Evolutionary conservation across 1,140 invertebrate species (phyloP), one percentile per base, ranked within the genome.

Genomic region (Leptoteleia sp.): DNA sequence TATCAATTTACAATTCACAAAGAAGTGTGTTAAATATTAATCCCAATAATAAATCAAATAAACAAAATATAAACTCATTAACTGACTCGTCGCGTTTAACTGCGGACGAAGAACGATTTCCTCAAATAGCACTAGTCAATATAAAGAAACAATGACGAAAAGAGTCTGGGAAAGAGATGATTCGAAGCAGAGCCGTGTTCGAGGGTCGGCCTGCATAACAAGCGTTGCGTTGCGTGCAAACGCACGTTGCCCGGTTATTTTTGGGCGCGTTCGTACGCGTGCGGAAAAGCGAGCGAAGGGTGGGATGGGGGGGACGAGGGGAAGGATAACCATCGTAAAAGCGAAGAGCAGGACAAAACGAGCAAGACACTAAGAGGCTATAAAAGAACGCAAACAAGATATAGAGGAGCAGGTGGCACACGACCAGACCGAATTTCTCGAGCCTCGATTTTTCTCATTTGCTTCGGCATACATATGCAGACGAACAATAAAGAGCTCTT

Each of bases 371-470:
- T 68, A 73, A 68, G 62, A 79, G 62, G 55, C 68, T 65, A 73
- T 79, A 79, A 79, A 79, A 79, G 76, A 72, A 67, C 68, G 45
- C 62, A 73, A 79, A 79, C 62, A 75, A 79, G 76, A 79, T 70
- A 73, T 64, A 73, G 57, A 57, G 50, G 64, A 75, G 76, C 76
- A 79, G 76, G 76, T 79, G 76, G 76, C 76, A 73, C 68, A 68
- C 61, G 76, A 73, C 47, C 57, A 50, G 55, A 65, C 55, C 76
- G 22, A 72, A 75, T 79, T 79, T 73, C 64, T 54, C 13, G 57
- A 54, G 35, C 43, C 55, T 79, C 68, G 61, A 79, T 67, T 72
- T 79, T 72, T 72, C 67, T 79, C 62, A 72, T 73, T 79, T 62
- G 75, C 68, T 27, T 17, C 35, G 33, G 25, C 42, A 54, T 54